These are phyloP conservation scores for Enteromius fasciolatus DNA, from an alignment of 2,797 vertebrate genomes.

Conservation along the genomic window DNA sequence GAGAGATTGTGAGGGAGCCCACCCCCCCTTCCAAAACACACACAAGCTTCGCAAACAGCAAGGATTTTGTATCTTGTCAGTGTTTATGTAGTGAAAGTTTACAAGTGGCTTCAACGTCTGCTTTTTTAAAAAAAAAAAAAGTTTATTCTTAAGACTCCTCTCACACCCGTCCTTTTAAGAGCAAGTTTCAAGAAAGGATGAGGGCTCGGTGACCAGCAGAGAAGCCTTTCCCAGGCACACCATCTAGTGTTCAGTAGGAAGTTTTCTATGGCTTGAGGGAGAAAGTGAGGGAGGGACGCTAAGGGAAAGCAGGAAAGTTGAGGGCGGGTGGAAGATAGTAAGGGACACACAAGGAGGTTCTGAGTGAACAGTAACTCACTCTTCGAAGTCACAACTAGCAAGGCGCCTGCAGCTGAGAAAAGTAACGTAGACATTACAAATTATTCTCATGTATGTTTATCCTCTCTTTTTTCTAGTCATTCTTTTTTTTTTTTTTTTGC, in stretches of 20 bases:
- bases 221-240: conserved; percentile 89
- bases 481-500: conserved; percentile 64
- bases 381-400: conserved; percentile 79
- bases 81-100: conserved; percentile 91
- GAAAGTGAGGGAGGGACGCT: conserved; percentile 57
- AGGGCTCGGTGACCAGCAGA: conserved; percentile 82
- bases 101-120: conserved; percentile 85
- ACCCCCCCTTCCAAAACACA: conserved; percentile 64
- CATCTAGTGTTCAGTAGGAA: conserved; percentile 93
- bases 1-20: conserved; percentile 88
- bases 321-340: conserved; percentile 42
- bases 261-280: conserved; percentile 73
- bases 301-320: conserved; percentile 53
- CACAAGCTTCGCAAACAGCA: conserved; percentile 84
- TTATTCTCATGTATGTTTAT: conserved; percentile 57
- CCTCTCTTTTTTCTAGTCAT: conserved; percentile 64
- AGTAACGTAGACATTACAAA: conserved; percentile 79
- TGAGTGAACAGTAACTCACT: conserved; percentile 53
- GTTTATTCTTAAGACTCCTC: conserved; percentile 56
- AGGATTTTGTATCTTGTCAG: conserved; percentile 91
- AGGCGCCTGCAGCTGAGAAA: conserved; percentile 76
- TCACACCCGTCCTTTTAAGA: conserved; percentile 75
- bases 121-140: not conserved
- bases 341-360: conserved; percentile 53
- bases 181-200: conserved; percentile 87